Evolutionary conservation across 2,797 vertebrate species (phyloP).

Genomic region (Galago senegalensis): DNA sequence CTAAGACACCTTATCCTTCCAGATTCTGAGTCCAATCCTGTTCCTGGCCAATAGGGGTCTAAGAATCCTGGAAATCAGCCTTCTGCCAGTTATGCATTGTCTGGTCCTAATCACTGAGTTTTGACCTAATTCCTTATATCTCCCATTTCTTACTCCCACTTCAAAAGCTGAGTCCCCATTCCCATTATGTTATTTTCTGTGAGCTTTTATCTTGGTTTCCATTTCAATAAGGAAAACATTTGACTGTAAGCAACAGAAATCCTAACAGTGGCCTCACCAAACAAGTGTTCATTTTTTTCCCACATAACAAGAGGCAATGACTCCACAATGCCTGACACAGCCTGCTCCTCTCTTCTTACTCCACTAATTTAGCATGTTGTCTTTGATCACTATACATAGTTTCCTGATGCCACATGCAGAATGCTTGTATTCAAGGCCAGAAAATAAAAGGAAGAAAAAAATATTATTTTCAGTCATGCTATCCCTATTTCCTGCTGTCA

Average conservation of each 20-base stretch:
- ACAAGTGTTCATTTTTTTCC: neutral
- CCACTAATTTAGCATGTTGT: neutral
- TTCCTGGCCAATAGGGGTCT: neutral
- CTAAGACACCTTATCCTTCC: neutral
- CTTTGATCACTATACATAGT: neutral
- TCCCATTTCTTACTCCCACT: neutral
- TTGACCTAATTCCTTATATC: neutral
- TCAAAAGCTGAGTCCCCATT: neutral
- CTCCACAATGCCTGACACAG: neutral
- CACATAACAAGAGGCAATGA: constrained; percentile 20
- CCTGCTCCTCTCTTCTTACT: neutral
- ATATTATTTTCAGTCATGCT: neutral
- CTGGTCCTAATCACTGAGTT: constrained; percentile 6
- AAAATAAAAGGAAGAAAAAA: constrained; percentile 32
- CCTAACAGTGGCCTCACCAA: neutral
- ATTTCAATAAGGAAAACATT: neutral
- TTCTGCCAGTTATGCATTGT: neutral
- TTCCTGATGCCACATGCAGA: neutral
- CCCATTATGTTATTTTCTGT: constrained; percentile 8
- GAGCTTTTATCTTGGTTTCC: constrained; percentile 25
- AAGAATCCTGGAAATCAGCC: constrained; percentile 12
- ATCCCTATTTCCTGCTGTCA: neutral
- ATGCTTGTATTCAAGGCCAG: neutral
- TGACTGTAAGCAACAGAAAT: constrained; percentile 49
- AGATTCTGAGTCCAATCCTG: neutral